phyloP scores from a whole-genome alignment of 2,113 vertebrate species.

The Muntiacus reevesi region DNA sequence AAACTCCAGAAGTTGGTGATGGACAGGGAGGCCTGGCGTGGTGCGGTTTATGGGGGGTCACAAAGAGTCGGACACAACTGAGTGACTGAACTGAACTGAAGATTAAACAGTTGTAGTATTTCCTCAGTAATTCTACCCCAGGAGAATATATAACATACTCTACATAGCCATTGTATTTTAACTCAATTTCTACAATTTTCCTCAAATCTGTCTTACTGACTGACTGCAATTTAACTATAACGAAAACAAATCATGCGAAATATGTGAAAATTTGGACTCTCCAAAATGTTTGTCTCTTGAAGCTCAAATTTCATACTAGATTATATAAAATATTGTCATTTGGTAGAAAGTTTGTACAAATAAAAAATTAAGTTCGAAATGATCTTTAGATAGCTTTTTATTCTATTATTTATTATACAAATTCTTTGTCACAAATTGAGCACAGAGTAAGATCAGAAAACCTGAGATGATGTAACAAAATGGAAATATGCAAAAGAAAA shows the following conservation, averaged over 20 bases:
- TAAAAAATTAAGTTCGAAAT: not conserved
- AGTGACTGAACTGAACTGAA: not conserved
- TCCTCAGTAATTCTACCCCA: not conserved
- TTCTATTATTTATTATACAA: not conserved
- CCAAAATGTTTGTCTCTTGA: not conserved
- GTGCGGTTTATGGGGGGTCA: rapidly evolving
- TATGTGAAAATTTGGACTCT: not conserved
- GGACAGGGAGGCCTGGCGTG: not conserved
- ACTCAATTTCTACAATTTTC: not conserved
- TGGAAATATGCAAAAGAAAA: not conserved
- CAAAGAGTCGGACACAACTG: not conserved
- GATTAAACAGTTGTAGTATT: not conserved
- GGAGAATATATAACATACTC: not conserved
- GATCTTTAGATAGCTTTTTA: not conserved
- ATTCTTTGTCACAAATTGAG: not conserved
- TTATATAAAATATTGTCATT: not conserved
- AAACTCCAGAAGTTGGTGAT: not conserved
- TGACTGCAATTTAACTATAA: not conserved
- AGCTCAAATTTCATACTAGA: not conserved
- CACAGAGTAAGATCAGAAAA: not conserved
- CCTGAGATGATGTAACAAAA: not conserved
- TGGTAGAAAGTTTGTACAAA: not conserved
- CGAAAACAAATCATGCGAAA: not conserved
- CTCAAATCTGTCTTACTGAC: not conserved
- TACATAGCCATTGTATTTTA: not conserved